Conservation (phyloP, 2,797 vertebrate genomes). For the Sebastes matsubarae region DNA sequence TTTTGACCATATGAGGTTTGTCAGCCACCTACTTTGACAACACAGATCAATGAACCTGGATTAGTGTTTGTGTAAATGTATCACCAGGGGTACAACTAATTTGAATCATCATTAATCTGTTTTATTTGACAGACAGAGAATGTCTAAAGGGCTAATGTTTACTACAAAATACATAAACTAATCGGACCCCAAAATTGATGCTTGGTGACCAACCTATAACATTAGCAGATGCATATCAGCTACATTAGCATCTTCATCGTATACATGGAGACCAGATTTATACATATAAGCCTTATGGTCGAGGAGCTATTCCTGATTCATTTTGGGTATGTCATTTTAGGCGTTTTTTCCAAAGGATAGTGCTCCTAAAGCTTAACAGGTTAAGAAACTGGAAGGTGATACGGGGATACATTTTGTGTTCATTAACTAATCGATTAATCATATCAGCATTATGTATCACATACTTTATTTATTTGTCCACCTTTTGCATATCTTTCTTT, state of each 20-base stretch:
- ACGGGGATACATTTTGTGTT: background rate
- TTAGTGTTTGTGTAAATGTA: background rate
- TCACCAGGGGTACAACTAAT: background rate
- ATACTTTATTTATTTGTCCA: background rate
- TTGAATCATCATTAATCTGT: background rate
- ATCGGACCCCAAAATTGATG: too few relatives aligned
- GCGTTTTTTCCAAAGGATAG: too few relatives aligned
- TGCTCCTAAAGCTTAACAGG: too few relatives aligned
- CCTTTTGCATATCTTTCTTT: background rate
- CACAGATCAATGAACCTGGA: background rate
- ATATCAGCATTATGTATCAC: background rate
- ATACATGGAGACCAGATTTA: too few relatives aligned
- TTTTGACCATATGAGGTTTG: too few relatives aligned
- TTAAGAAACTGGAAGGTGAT: background rate
- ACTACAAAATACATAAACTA: too few relatives aligned
- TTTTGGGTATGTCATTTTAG: too few relatives aligned
- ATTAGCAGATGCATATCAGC: too few relatives aligned
- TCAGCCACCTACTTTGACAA: background rate
- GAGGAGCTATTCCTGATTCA: too few relatives aligned
- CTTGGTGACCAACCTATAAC: too few relatives aligned
- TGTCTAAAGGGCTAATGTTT: fast-evolving
- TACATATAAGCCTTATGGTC: too few relatives aligned
- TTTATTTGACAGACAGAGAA: background rate
- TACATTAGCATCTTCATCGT: too few relatives aligned
- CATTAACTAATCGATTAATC: background rate